Conservation (phyloP, 2,113 vertebrate species). For the Penelope pileata region DNA sequence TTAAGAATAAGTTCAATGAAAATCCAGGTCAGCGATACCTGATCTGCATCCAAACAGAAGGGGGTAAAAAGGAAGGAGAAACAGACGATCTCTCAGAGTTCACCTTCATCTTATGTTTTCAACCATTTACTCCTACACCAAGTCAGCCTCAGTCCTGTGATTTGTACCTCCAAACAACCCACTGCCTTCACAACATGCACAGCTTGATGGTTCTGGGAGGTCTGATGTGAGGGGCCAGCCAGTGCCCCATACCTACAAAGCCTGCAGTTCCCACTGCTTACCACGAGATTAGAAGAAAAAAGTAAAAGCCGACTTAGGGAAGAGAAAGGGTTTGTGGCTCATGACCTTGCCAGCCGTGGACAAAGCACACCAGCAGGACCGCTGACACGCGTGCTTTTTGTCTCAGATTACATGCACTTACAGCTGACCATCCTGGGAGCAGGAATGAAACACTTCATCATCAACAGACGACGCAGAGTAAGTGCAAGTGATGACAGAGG, state of each 20-base stretch:
- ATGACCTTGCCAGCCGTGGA: neutral
- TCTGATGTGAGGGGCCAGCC: neutral
- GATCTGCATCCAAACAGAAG: neutral
- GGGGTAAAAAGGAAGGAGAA: neutral
- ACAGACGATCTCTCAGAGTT: neutral
- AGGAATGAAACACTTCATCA: neutral
- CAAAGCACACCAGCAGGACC: neutral
- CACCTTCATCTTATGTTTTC: neutral
- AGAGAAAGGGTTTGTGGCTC: neutral
- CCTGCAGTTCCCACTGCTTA: neutral
- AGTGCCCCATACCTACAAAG: neutral
- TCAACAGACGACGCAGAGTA: neutral
- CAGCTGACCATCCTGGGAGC: neutral
- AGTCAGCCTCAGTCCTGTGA: neutral
- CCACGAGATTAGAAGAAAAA: neutral
- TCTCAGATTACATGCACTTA: neutral
- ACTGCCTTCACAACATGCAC: rapidly evolving
- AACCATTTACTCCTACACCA: neutral
- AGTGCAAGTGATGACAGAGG: neutral
- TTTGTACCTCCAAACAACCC: neutral
- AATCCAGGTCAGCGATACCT: neutral
- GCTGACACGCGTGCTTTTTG: neutral
- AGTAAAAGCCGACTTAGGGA: neutral
- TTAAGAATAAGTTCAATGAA: neutral
- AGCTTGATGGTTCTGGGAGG: neutral